phyloP scores from a whole-genome alignment of 92 coral and sea anemone species.

The Blastomussa wellsi region DNA sequence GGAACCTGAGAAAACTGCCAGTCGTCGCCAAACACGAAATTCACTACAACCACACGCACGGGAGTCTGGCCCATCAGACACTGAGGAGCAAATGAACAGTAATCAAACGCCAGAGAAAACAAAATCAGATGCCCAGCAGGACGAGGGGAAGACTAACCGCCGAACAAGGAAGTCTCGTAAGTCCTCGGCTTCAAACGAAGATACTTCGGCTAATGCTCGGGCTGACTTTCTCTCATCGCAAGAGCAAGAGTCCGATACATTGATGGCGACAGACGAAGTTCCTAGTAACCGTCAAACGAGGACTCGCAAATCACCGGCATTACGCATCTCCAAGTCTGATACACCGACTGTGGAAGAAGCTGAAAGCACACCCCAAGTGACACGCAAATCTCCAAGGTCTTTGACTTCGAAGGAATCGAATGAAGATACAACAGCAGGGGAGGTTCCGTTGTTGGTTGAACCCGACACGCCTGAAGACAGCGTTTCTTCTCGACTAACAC shows the following conservation, averaged over 20 bases:
- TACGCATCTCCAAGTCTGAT: background rate
- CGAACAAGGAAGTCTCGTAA: constrained; percentile 27
- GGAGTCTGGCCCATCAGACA: constrained; percentile 7
- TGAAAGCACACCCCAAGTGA: background rate
- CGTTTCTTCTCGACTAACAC: constrained; percentile 19
- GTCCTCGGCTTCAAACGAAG: constrained; percentile 10
- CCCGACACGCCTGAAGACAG: background rate
- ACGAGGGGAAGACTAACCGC: background rate
- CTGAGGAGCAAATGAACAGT: background rate
- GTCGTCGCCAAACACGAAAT: constrained; percentile 26
- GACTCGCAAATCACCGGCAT: background rate
- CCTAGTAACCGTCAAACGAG: background rate
- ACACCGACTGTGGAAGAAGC: constrained; percentile 11
- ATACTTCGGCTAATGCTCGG: background rate
- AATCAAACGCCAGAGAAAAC: constrained; percentile 1
- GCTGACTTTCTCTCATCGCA: background rate
- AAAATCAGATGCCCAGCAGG: background rate
- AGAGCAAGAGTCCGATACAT: background rate
- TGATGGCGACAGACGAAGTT: background rate
- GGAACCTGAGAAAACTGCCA: background rate
- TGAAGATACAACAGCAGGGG: background rate
- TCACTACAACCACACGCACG: background rate
- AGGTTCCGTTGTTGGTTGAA: background rate
- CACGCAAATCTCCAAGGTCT: constrained; percentile 23
- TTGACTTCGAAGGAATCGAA: background rate